Base-by-base conservation (phyloP, 30 jellyfish, hydroid and myxozoan species). In the Aurelia sp. region DNA sequence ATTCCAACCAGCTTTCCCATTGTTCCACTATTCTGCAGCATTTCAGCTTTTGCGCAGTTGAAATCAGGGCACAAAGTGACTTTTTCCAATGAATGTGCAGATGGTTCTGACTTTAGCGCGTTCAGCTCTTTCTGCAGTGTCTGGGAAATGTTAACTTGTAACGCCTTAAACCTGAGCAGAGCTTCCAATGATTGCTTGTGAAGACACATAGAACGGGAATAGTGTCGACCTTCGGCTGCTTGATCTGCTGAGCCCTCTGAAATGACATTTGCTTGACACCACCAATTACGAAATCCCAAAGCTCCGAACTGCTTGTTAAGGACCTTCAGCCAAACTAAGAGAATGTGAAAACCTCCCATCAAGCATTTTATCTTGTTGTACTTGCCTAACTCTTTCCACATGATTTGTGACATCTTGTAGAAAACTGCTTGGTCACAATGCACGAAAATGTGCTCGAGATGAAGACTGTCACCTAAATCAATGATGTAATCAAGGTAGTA, bases 161-260 rank as follows among this genome's bases (percentile, higher is more conserved):
- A 27, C 33, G 33, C 63, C 66, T 82, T 69, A 18, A 82, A 57
- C 78, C 91, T 82, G 55, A 67, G 62, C 4, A 79, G 82, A 41
- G 90, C 90, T 30, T 79, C 81, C 44, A 68, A 53, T 37, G 91
- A 82, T 69, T 82, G 84, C 57, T 82, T 82, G 76, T 67, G 85
- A 82, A 66, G 91, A 69, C 78, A 78, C 84, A 66, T 69, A 22
- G 69, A 69, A 27, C 78, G 78, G 85, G 91, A 66, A 67, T 82
- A 69, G 85, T 82, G 85, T 69, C 91, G 68, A 55, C 85, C 85
- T 68, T 82, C 85, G 51, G 91, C 91, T 67, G 91, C 85, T 69
- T 82, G 91, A 61, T 66, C 91, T 48, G 22, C 85, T 82, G 91
- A 71, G 84, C 85, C 90, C 51, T 79, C 90, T 79, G 90, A 74